Base-by-base conservation (phyloP, 2,888 invertebrate species). In the Plusia festucae region DNA sequence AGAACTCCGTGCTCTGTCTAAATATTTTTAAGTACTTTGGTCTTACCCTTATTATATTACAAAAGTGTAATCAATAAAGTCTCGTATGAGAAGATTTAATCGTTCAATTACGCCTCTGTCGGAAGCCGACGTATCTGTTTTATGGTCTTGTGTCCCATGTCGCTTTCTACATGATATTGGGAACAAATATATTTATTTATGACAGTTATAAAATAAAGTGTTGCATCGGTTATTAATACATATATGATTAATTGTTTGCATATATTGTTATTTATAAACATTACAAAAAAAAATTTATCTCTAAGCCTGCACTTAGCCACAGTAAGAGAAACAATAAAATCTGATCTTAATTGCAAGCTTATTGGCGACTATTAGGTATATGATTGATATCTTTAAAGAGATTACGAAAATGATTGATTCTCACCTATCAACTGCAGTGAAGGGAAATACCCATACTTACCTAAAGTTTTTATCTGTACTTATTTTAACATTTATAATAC, bases 1-100 rank as follows among this genome's bases (percentile, higher is more conserved):
- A 13, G 15, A n/a, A n/a, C 13, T 40, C n/a, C n/a, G 15, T n/a
- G 15, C 40, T 5, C 0, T n/a, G n/a, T 40, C 40, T 40, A 40
- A 40, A 40, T 40, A 40, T 40, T 40, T 9, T 34, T n/a, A 0
- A n/a, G 6, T 40, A 15, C 40, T 40, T 78, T 55, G 70, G 59
- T 60, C 82, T 82, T 68, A 53, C 78, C 81, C 80, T 86, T 83
- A 85, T 81, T 70, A 63, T 52, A 65, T 78, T 70, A 66, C 75
- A 74, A 79, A 83, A 79, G 58, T 81, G 82, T 83, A 78, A 86
- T 84, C 86, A 84, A 87, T 86, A 82, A 84, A 81, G 69, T 73
- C 73, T 76, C 77, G 76, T 70, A 53, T 49, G 77, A 76, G 73
- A 69, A 76, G 81, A 79, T 81, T 78, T 85, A 86, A 88, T 87